A percentile compares a stretch with the other conserved stretches of the same genome.
phyloP scores from a whole-genome alignment of 2,797 vertebrate species.

The Gallinago stenura region DNA sequence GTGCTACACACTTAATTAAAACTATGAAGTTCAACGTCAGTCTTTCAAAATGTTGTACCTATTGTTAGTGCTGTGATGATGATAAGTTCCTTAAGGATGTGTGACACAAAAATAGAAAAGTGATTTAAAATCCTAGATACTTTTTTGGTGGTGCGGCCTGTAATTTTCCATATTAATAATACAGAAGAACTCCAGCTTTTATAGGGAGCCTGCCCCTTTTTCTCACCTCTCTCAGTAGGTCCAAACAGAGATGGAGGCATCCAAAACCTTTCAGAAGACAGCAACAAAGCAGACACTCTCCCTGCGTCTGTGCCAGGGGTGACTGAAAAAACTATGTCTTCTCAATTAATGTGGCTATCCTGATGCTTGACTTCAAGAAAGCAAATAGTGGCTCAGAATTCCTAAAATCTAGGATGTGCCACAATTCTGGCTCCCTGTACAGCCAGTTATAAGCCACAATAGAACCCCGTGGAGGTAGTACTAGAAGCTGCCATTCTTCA shows the following conservation, averaged over 20 bases:
- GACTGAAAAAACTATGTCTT: background rate
- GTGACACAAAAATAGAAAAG: background rate
- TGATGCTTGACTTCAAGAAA: background rate
- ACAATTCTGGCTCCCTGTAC: background rate
- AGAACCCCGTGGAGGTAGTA: background rate
- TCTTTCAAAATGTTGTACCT: background rate
- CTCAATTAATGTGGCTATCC: background rate
- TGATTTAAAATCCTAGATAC: background rate
- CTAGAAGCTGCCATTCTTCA: background rate
- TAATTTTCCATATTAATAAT: background rate
- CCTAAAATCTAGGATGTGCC: background rate
- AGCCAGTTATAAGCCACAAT: background rate
- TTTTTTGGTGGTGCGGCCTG: background rate
- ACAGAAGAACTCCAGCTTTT: background rate
- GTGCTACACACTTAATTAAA: slow-evolving; percentile 44
- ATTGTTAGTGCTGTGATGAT: background rate
- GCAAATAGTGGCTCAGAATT: background rate
- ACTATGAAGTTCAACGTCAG: background rate
- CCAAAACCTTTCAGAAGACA: background rate
- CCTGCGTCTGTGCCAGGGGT: background rate
- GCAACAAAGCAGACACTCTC: rapidly evolving
- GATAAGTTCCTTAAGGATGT: background rate
- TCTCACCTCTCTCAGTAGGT: background rate
- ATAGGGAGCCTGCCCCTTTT: background rate
- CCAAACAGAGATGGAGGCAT: background rate